Base-by-base conservation (phyloP, 2,113 vertebrate genomes). In the Hyperoodon ampullatus region DNA sequence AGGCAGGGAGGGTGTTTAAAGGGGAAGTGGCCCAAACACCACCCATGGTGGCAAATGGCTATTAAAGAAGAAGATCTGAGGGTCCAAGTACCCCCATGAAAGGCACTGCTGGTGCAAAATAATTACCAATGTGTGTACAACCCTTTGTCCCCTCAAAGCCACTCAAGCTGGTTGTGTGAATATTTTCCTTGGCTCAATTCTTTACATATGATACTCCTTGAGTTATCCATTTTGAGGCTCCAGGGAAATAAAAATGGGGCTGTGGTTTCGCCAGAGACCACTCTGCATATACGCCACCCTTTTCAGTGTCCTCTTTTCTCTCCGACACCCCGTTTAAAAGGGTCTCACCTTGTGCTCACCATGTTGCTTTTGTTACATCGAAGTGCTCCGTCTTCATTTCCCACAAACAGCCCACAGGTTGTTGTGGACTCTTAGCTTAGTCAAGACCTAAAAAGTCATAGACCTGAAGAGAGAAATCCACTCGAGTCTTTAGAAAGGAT, bases 51-150 rank as follows among this genome's bases (percentile, higher is more conserved):
- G 89, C 85, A 78, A 85, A 97, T 97, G 97, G 97, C 97, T 97
- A 87, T 75, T 65, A 86, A 72, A 74, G 84, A 96, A 81, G 44
- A 96, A 84, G 55, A 81, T 80, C 72, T 30, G 97, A 94, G 95
- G 96, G 91, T 55, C 72, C 28, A 39, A 53, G 83, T n/a, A 96
- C 98, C 88, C 75, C 97, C 96, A 97, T 63, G 97, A 98, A 99
- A 99, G 99, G 99, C 99, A 99, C 99, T 97, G 98, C 97, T 97
- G 99, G 98, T 98, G 97, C 98, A 98, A 98, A 98, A 97, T 96
- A 97, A 97, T 95, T n/a, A 97, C 80, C 96, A 50, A 94, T 63
- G 93, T 94, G 96, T 61, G 97, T 93, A 97, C 96, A 95, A 16
- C 60, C 61, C 65, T 65, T 11, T 21, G 14, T 12, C 21, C 80